A percentile compares a stretch with the other conserved stretches of the same genome.
Evolutionary conservation across 2,888 invertebrate genomes (phyloP).

Genomic region (Erebia epiphron): DNA sequence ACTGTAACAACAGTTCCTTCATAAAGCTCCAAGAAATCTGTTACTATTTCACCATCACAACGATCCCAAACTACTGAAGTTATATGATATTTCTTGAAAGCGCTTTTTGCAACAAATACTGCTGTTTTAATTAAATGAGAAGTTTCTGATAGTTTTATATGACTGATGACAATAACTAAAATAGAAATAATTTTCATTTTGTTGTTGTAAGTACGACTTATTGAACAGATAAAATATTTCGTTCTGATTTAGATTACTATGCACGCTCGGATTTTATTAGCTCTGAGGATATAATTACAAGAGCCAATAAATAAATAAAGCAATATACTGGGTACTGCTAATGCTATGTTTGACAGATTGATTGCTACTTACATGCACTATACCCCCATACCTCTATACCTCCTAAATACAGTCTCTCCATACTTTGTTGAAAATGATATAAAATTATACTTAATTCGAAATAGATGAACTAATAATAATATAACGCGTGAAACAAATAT

Average conservation of each 20-base stretch:
- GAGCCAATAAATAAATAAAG: not conserved
- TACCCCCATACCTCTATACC: too few species aligned
- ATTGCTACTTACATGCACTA: not conserved
- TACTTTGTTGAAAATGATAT: too few species aligned
- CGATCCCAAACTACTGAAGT: slow-evolving; percentile 53
- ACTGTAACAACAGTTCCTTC: slow-evolving; percentile 47
- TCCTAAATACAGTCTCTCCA: too few species aligned
- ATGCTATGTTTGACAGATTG: slow-evolving; percentile 9
- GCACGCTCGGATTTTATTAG: not conserved
- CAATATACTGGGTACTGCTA: not conserved
- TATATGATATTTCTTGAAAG: slow-evolving; percentile 44
- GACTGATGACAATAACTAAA: slow-evolving; percentile 16
- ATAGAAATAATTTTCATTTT: slow-evolving; percentile 4
- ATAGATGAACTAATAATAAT: too few species aligned
- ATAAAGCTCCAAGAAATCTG: slow-evolving; percentile 48
- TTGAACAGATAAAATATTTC: not conserved
- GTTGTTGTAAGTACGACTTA: not conserved
- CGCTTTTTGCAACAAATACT: slow-evolving; percentile 48
- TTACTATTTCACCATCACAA: slow-evolving; percentile 41
- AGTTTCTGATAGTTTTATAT: slow-evolving; percentile 28
- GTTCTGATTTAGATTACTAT: not conserved
- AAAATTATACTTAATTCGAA: too few species aligned
- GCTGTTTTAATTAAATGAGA: slow-evolving; percentile 47
- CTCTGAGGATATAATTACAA: not conserved
- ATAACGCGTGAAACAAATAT: too few species aligned